Conservation (phyloP, 2,797 vertebrate genomes). For the Mus minutoides region DNA sequence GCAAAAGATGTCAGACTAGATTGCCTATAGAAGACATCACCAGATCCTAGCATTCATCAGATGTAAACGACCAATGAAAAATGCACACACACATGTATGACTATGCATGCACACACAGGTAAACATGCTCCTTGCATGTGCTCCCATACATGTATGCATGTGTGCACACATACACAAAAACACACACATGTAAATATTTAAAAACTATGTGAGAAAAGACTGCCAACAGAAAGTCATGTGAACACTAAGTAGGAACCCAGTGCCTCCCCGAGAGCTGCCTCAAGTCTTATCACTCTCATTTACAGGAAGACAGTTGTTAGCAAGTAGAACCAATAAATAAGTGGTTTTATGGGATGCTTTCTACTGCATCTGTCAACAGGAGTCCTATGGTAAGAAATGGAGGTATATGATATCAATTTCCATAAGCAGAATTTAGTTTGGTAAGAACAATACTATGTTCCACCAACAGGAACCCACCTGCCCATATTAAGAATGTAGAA, state of each 20-base stretch:
- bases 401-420: not conserved
- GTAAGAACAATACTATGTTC: not conserved
- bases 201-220: not conserved
- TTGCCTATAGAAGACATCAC: conserved; percentile 22
- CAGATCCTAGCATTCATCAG: conserved; percentile 5
- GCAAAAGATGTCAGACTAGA: not conserved
- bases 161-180: not conserved
- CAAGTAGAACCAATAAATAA: not conserved
- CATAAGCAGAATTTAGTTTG: not conserved
- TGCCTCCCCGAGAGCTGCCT: not conserved
- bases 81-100: not conserved
- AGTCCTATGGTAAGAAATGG: not conserved
- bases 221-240: not conserved
- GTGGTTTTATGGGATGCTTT: not conserved
- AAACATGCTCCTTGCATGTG: not conserved
- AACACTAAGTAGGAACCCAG: not conserved
- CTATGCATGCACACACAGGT: not conserved
- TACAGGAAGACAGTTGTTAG: not conserved
- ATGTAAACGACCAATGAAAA: not conserved
- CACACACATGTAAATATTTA: not conserved
- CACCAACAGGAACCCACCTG: not conserved
- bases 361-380: not conserved
- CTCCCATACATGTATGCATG: too few species aligned
- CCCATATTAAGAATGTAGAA: not conserved
- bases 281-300: not conserved